A percentile compares a stretch with the other conserved stretches of the same genome.
These are phyloP conservation scores for Synodontis membranacea DNA, from an alignment of 2,113 vertebrate species.

Conservation along the genomic window DNA sequence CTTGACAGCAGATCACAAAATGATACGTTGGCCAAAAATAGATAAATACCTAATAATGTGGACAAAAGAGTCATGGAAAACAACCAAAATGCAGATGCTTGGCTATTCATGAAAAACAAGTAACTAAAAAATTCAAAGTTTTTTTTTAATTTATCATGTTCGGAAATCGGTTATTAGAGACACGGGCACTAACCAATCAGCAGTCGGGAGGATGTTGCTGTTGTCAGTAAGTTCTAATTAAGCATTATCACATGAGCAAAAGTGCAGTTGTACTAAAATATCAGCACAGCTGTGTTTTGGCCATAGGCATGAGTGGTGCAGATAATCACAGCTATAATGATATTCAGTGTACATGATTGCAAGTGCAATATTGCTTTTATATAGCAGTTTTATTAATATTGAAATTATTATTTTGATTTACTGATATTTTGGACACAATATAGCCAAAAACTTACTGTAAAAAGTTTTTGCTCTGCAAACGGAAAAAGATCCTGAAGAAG, in stretches of 20 bases:
- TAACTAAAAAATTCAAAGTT: neutral
- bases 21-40: neutral
- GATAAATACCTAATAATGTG: neutral
- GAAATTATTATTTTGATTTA: too few relatives aligned
- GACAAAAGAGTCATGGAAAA: neutral
- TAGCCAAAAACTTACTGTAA: too few relatives aligned
- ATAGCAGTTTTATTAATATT: too few relatives aligned
- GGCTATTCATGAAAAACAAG: neutral
- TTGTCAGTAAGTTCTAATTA: neutral
- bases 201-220: neutral
- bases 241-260: neutral
- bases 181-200: neutral
- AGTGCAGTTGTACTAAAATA: neutral
- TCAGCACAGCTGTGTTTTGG: neutral
- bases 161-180: neutral
- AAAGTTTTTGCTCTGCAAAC: too few relatives aligned
- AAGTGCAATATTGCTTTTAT: neutral
- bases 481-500: too few relatives aligned
- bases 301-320: neutral
- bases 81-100: neutral
- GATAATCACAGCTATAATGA: neutral
- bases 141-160: neutral
- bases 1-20: neutral
- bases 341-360: too few relatives aligned
- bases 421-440: too few relatives aligned